These are phyloP conservation scores for Phallusia fumigata DNA, from an alignment of 23 tunicate species.

Conservation along the genomic window DNA sequence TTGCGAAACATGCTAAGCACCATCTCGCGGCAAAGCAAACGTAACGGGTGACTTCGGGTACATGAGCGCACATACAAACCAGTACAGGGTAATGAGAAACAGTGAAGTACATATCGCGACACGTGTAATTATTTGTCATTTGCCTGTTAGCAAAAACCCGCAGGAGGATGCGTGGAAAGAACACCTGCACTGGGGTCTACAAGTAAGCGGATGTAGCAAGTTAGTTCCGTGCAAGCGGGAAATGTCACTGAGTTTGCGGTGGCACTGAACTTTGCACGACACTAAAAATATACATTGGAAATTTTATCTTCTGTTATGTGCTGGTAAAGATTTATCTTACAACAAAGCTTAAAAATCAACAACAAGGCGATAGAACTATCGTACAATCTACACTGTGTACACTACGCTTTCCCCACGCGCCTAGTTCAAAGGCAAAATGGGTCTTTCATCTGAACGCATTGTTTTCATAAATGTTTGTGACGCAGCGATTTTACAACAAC, in stretches of 20 bases:
- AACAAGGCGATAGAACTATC: neutral
- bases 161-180: neutral
- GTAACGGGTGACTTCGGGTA: neutral
- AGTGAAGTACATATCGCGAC: neutral
- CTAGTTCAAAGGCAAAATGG: neutral
- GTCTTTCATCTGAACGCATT: neutral
- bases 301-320: too few relatives aligned
- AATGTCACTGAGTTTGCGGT: neutral
- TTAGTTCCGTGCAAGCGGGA: neutral
- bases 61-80: too few relatives aligned
- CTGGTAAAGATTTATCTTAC: too few relatives aligned
- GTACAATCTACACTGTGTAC: neutral
- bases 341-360: too few relatives aligned
- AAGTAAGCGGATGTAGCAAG: neutral
- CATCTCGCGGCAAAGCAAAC: neutral
- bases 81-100: neutral
- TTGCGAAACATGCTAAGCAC: conserved; percentile 3
- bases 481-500: neutral
- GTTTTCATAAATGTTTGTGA: neutral
- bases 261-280: too few relatives aligned
- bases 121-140: neutral
- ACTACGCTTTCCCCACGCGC: neutral
- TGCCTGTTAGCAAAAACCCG: neutral
- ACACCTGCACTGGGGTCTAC: neutral
- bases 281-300: too few relatives aligned